Evolutionary conservation across 2,113 vertebrate species (phyloP), one percentile per base, ranked within the genome.

Genomic region (Mustelus asterias): DNA sequence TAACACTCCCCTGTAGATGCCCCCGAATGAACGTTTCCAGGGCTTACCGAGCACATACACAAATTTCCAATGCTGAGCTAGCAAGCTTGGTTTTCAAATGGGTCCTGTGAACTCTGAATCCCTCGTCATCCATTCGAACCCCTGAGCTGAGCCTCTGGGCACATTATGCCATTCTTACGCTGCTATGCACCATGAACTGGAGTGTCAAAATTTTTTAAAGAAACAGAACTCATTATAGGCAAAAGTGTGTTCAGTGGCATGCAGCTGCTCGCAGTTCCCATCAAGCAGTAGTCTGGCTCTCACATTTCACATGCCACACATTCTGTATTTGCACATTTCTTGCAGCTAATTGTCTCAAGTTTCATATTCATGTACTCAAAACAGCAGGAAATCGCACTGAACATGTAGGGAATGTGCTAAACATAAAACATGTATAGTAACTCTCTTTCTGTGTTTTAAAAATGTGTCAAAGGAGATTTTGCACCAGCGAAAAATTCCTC

Each of bases 271-370:
- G n/a, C 78, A 83, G 78, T 83, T 83, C 80, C 80, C 80, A 83
- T 83, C 37, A 41, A 33, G 37, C 80, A 41, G 37, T 37, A 41
- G 37, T 41, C 80, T 83, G 80, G 80, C 16, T 83, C 13, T 83
- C 80, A 83, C 37, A 83, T 83, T 83, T 83, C 80, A 83, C 80
- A 83, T 44, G 80, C 37, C 80, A 83, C 80, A 44, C 80, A 83
- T 44, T 41, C 37, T 83, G 37, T 41, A 41, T 83, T 83, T 83
- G 37, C 37, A 83, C 80, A 41, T 83, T 83, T 83, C 80, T 83
- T 83, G 80, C 16, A 83, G 80, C 18, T 83, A 44, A 83, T 83
- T 83, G 18, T 44, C 80, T 83, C 80, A 41, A 22, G 16, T 83
- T 41, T 44, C 6, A n/a, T 80, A 83, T 44, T 41, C 80, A 41